Conservation (phyloP, 2,797 vertebrate genomes). For the Florisuga fusca region DNA sequence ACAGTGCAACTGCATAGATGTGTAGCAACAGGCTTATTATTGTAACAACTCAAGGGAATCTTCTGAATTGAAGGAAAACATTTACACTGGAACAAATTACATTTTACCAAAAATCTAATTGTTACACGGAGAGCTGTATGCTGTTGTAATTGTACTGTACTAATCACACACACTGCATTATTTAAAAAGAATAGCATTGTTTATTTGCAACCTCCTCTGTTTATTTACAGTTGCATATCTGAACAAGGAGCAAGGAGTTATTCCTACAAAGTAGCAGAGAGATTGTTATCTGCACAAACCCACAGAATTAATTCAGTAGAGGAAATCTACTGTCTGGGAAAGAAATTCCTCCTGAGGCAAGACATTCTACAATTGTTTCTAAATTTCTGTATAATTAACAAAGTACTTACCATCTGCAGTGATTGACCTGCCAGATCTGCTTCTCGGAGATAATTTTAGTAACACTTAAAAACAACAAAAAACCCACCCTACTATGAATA, state of each 20-base stretch:
- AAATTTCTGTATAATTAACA: conserved; percentile 85
- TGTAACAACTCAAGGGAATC: conserved; percentile 81
- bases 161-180: conserved; percentile 81
- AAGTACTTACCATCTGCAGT: conserved; percentile 82
- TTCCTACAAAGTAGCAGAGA: conserved; percentile 73
- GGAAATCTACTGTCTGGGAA: conserved; percentile 73
- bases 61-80: conserved; percentile 79
- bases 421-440: conserved; percentile 81
- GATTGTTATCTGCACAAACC: conserved; percentile 81
- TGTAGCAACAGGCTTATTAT: conserved; percentile 72
- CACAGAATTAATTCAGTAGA: conserved; percentile 78
- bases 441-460: conserved; percentile 82
- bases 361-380: conserved; percentile 81
- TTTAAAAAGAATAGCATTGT: conserved; percentile 80
- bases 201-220: conserved; percentile 80
- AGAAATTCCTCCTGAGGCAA: conserved; percentile 82
- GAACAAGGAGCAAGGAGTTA: conserved; percentile 78
- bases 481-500: conserved; percentile 42
- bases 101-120: conserved; percentile 82
- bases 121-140: conserved; percentile 79
- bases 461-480: conserved; percentile 72
- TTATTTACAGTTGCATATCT: conserved; percentile 85
- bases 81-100: conserved; percentile 84
- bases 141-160: conserved; percentile 78
- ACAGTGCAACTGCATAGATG: conserved; percentile 62